Percentiles rank a stretch among this genome's conserved stretches.
Evolutionary conservation across 2,797 vertebrate genomes (phyloP).

Genomic region (Tragelaphus oryx): DNA sequence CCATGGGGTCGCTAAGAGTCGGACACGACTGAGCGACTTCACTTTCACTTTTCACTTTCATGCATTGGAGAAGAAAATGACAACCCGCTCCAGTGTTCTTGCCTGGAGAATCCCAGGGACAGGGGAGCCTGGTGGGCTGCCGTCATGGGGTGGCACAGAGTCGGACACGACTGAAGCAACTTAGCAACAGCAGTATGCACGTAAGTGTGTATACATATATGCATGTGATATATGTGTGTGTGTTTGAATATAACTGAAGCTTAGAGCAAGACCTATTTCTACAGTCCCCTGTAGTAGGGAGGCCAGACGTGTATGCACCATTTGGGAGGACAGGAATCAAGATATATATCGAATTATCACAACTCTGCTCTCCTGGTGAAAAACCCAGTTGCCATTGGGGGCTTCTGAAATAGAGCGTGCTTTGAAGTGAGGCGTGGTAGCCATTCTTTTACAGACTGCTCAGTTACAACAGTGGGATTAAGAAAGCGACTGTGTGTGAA

Average conservation of each 20-base stretch:
- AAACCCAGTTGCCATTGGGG: background rate
- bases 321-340: background rate
- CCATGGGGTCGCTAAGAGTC: too few species aligned
- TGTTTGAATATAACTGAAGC: background rate
- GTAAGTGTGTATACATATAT: background rate
- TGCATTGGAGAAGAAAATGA: too few species aligned
- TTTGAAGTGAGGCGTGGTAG: accelerated
- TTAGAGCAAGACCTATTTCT: background rate
- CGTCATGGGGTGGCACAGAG: too few species aligned
- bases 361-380: background rate
- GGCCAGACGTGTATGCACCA: accelerated
- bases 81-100: too few species aligned
- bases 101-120: too few species aligned
- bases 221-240: accelerated
- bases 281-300: background rate
- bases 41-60: too few species aligned
- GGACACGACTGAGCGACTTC: too few species aligned
- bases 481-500: background rate
- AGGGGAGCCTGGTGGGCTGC: too few species aligned
- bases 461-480: accelerated
- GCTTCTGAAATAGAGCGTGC: background rate
- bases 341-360: too few species aligned
- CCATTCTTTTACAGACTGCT: accelerated
- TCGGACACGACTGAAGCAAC: too few species aligned
- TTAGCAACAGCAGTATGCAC: too few species aligned